Conservation (phyloP, 1,140 invertebrate genomes). For the Limonius californicus region DNA sequence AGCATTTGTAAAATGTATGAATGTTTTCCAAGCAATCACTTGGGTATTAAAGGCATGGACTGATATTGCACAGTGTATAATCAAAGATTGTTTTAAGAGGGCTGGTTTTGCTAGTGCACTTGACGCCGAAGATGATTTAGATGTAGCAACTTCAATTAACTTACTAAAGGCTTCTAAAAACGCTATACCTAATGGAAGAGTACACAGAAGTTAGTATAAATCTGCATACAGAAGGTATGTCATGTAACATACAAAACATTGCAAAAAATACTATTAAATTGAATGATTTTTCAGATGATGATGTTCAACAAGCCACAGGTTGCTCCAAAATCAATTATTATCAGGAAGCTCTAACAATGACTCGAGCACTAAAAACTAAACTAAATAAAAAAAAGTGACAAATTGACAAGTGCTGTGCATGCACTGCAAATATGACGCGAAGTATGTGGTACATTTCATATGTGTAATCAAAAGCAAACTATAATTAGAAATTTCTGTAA, state of each 20-base stretch:
- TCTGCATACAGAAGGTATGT: neutral
- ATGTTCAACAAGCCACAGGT: neutral
- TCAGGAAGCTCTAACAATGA: too few species aligned
- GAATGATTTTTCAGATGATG: neutral
- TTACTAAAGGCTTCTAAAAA: neutral
- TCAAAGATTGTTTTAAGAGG: neutral
- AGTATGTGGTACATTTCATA: neutral
- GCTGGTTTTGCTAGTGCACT: neutral
- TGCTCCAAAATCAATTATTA: neutral
- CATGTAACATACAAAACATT: neutral
- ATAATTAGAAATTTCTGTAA: neutral
- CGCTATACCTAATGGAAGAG: neutral
- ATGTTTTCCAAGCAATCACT: neutral
- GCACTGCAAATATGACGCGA: too few species aligned
- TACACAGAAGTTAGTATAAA: neutral
- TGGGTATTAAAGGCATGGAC: neutral
- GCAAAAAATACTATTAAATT: neutral
- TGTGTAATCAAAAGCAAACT: neutral
- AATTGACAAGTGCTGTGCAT: neutral
- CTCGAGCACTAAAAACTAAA: neutral
- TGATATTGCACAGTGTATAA: neutral
- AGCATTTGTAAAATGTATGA: neutral
- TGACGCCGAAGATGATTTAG: neutral
- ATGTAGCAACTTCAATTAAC: neutral
- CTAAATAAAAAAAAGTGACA: neutral